These are phyloP conservation scores for Spilosoma lubricipeda DNA, from an alignment of 2,888 invertebrate genomes.

Conservation along the genomic window DNA sequence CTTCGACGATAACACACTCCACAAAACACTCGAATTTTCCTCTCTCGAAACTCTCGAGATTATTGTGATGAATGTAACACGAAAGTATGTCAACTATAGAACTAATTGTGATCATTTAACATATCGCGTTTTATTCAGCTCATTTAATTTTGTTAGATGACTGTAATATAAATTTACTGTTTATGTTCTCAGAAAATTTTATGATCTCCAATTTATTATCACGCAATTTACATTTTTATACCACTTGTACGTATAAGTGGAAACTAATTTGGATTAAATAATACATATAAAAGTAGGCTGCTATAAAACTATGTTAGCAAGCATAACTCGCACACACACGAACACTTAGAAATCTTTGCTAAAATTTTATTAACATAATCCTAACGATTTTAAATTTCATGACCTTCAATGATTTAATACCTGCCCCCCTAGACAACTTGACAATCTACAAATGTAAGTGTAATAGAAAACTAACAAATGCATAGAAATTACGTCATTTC, in stretches of 20 bases:
- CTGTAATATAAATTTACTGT: background rate
- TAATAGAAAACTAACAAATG: no score
- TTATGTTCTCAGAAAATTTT: background rate
- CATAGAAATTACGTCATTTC: no score
- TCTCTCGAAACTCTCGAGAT: constrained; percentile 9
- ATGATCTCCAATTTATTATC: background rate
- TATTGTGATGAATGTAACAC: background rate
- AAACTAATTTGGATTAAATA: background rate
- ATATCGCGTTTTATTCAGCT: background rate
- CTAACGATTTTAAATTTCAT: no score
- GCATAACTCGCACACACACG: background rate
- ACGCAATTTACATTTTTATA: background rate
- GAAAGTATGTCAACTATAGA: background rate
- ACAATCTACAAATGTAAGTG: no score
- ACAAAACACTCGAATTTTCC: constrained; percentile 1
- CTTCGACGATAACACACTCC: background rate
- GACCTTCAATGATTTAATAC: no score
- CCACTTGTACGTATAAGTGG: background rate
- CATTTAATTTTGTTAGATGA: background rate
- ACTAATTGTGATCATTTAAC: background rate
- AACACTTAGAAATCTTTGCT: background rate
- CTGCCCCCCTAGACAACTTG: no score
- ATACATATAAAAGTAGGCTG: background rate
- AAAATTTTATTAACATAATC: background rate
- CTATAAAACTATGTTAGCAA: background rate